phyloP scores from a whole-genome alignment of 2,797 vertebrate species.

The Poeciliopsis turneri region DNA sequence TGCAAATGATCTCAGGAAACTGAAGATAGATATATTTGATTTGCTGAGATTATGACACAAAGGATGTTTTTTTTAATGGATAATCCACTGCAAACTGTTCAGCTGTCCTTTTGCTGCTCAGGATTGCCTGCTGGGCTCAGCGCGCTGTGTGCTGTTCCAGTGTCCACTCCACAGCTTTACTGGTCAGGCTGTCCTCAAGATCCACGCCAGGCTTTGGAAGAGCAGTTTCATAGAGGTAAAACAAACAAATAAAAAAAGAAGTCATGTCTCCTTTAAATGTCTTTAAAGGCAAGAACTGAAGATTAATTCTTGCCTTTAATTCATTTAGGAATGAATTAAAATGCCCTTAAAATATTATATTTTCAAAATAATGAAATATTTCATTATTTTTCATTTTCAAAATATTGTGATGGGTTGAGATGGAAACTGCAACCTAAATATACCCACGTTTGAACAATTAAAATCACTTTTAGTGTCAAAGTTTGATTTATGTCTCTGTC shows the following conservation, averaged over 20 bases:
- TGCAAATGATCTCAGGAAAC: background rate
- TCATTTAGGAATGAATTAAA: too few species aligned
- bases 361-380: too few species aligned
- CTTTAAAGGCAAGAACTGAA: background rate
- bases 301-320: background rate
- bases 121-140: constrained; percentile 88
- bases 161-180: constrained; percentile 90
- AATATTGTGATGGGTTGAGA: too few species aligned
- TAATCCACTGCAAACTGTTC: background rate
- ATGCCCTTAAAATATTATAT: too few species aligned
- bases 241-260: background rate
- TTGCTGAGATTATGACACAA: background rate
- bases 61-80: background rate
- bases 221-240: constrained; percentile 92
- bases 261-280: background rate
- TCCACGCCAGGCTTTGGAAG: constrained; percentile 91
- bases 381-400: background rate
- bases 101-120: constrained; percentile 50
- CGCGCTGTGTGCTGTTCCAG: constrained; percentile 85
- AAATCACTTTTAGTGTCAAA: background rate
- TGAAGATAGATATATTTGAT: too few species aligned
- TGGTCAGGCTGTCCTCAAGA: constrained; percentile 80
- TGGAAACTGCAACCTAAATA: background rate
- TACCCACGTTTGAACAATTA: background rate
- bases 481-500: background rate